Percentiles rank a stretch among this genome's conserved stretches.
These are phyloP conservation scores for Xestia ashworthii DNA, from an alignment of 2,888 invertebrate genomes.

Conservation along the genomic window DNA sequence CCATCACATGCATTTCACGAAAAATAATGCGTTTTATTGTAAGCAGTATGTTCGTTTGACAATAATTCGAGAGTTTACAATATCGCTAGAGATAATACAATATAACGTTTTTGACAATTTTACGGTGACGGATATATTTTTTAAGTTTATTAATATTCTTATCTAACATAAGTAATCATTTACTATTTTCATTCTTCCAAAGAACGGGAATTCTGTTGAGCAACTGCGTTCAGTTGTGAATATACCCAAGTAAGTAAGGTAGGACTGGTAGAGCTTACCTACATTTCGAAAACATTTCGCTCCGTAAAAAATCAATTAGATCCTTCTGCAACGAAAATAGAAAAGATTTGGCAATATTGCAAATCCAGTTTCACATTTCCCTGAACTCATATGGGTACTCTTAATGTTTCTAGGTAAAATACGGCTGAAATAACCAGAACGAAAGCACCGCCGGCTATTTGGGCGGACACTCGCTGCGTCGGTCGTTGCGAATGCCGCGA, in stretches of 20 bases:
- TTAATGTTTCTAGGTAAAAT: conserved; percentile 40
- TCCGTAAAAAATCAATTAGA: background rate
- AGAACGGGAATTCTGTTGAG: background rate
- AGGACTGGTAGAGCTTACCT: background rate
- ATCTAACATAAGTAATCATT: background rate
- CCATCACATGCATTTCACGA: no score
- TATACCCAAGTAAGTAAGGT: background rate
- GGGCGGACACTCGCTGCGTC: conserved; percentile 18
- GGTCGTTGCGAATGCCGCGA: conserved; percentile 28
- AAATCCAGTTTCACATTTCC: conserved; percentile 28
- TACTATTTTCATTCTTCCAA: background rate
- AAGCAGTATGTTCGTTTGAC: no score
- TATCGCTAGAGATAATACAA: no score
- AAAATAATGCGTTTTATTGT: no score
- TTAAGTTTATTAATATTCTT: background rate
- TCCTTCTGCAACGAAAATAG: background rate
- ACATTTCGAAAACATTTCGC: background rate
- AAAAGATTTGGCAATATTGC: conserved; percentile 6
- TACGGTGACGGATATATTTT: no score
- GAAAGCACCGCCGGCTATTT: conserved; percentile 26
- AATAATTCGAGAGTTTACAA: no score
- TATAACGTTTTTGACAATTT: no score
- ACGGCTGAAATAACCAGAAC: conserved; percentile 28
- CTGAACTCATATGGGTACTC: conserved; percentile 3
- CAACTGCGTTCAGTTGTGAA: background rate